Evolutionary conservation across 2,797 vertebrate species (phyloP).

Genomic region (Sparus aurata): DNA sequence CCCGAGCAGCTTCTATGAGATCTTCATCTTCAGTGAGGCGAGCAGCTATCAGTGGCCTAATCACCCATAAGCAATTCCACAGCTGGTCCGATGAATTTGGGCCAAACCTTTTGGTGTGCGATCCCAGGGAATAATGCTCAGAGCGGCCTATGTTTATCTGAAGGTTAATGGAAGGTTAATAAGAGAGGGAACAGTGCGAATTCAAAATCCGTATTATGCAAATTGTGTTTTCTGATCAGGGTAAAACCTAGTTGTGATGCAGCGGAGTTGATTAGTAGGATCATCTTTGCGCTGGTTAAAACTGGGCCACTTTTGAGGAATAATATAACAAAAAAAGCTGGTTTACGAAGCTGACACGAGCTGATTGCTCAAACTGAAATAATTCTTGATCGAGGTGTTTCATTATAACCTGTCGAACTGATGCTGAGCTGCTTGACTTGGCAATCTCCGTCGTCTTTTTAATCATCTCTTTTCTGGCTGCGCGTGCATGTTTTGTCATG

Average conservation of each 20-base stretch:
- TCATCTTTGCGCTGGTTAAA: constrained; percentile 53
- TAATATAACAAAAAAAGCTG: constrained; percentile 50
- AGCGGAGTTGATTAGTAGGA: constrained; percentile 64
- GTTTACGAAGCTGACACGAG: constrained; percentile 51
- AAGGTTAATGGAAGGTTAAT: constrained; percentile 89
- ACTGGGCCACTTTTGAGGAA: constrained; percentile 59
- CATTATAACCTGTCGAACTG: constrained; percentile 53
- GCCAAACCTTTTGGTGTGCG: constrained; percentile 68
- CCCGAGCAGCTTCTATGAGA: constrained; percentile 53
- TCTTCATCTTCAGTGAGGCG: constrained; percentile 61
- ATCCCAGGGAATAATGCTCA: constrained; percentile 70
- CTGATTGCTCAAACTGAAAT: constrained; percentile 52
- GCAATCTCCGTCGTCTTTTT: constrained; percentile 20
- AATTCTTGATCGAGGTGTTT: constrained; percentile 55
- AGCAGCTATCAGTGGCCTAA: constrained; percentile 76
- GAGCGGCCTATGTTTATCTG: constrained; percentile 79
- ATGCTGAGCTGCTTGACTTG: constrained; percentile 10
- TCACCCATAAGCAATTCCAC: constrained; percentile 76
- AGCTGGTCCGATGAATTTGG: constrained; percentile 80
- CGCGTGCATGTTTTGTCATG: constrained; percentile 31
- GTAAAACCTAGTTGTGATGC: constrained; percentile 58
- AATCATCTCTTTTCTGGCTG: constrained; percentile 40
- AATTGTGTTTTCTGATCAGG: constrained; percentile 71
- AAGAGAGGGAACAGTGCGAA: constrained; percentile 76
- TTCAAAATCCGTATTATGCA: constrained; percentile 80